These are phyloP conservation scores for Brevimyrus niger DNA, from an alignment of 2,113 vertebrate species.

Conservation along the genomic window DNA sequence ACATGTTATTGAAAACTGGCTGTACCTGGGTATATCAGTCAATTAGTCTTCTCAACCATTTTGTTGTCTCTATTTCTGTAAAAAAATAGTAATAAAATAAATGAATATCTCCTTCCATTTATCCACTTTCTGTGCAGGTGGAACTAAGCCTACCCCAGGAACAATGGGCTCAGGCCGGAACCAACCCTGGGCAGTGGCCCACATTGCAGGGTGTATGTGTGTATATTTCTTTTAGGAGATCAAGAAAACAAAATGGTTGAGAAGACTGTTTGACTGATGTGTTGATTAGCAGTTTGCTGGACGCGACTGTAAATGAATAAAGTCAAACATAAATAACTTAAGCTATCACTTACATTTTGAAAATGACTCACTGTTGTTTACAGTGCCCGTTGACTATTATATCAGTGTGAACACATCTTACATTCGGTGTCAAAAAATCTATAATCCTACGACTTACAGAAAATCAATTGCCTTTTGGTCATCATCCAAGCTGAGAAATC, in stretches of 20 bases:
- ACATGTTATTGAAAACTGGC: background rate
- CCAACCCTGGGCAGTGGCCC: too few relatives aligned
- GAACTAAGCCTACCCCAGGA: too few relatives aligned
- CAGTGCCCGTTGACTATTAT: background rate
- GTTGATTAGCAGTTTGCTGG: background rate
- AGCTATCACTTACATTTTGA: background rate
- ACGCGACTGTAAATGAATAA: background rate
- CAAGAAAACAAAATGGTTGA: too few relatives aligned
- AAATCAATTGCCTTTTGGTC: background rate
- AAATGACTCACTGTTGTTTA: background rate
- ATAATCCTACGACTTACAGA: background rate
- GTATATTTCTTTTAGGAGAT: too few relatives aligned
- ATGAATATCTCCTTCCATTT: too few relatives aligned
- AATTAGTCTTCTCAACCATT: background rate
- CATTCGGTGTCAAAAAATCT: background rate
- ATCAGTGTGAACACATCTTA: background rate
- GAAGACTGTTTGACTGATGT: background rate
- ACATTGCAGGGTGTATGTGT: too few relatives aligned
- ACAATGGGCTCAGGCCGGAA: too few relatives aligned
- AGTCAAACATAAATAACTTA: background rate
- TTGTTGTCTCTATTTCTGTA: background rate
- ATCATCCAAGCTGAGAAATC: background rate
- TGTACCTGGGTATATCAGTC: background rate
- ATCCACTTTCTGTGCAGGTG: too few relatives aligned
- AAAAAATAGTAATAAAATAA: too few relatives aligned